These are phyloP conservation scores for Lophotriccus pileatus DNA, from an alignment of 2,797 vertebrate species.

Conservation along the genomic window DNA sequence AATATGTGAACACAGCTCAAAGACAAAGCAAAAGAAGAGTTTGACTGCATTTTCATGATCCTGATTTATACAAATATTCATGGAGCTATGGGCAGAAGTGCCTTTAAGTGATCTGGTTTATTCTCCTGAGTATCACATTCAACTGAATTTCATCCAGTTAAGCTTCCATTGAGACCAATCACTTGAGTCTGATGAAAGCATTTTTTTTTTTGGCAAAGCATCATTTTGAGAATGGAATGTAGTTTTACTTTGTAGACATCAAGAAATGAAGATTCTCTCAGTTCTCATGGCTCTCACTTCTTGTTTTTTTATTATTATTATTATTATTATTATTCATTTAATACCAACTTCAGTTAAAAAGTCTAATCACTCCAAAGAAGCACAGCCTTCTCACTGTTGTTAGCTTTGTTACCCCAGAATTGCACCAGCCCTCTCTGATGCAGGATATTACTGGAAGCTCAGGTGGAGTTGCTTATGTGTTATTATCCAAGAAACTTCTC, in stretches of 20 bases:
- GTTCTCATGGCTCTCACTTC: background rate
- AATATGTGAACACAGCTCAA: background rate
- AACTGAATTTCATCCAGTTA: conserved; percentile 3
- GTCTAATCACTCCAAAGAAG: background rate
- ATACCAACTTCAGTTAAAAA: background rate
- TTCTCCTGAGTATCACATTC: background rate
- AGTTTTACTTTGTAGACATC: background rate
- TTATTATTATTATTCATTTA: background rate
- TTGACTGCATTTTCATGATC: background rate
- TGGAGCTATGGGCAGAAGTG: background rate
- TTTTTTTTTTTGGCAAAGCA: background rate
- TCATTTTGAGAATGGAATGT: background rate
- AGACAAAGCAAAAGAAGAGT: background rate
- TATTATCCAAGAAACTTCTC: background rate
- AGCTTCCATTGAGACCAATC: background rate
- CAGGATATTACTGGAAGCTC: background rate
- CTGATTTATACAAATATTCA: conserved; percentile 14
- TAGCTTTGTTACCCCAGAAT: background rate
- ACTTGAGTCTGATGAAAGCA: background rate
- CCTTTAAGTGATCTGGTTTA: background rate
- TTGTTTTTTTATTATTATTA: background rate
- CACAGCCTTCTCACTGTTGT: background rate
- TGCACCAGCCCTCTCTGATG: background rate
- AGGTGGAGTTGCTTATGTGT: background rate
- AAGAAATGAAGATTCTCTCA: background rate